Base-by-base conservation (phyloP, 2,888 invertebrate species). In the Chydorus sphaericus region DNA sequence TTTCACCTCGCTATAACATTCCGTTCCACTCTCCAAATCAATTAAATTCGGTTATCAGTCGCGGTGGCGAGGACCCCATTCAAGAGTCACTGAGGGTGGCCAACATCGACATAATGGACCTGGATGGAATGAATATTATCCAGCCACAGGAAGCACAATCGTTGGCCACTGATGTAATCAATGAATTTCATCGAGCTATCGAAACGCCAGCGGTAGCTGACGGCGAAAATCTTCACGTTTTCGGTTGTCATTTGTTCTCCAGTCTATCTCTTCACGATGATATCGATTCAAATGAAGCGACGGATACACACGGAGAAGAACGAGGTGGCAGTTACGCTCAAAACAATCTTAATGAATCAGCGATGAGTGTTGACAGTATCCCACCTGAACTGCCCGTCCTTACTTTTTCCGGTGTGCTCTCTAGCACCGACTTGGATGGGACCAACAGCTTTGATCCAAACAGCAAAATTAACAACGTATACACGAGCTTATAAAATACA, bases 91-190 rank as follows among this genome's bases (percentile, higher is more conserved):
- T 36, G 23, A 49, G 48, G 48, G 48, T 16, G 16, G 31, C 48
- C 20, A 69, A 65, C 59, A 61, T 67, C 30, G n/a, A n/a, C n/a
- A n/a, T n/a, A n/a, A 58, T 67, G 57, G 66, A 67, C 57, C 63
- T 69, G 61, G 69, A 69, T 58, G 66, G 61, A 60, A 67, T 49
- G 23, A 49, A 49, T 26, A 48, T 55, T n/a, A n/a, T n/a, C n/a
- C n/a, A 48, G 33, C 55, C 37, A 33, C 33, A 44, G 16, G 18
- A 39, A 23, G 48, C 37, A 14, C 55, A 48, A n/a, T n/a, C n/a
- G 33, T 49, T 49, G 36, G 48, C 49, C 3, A 38, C 20, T 11
- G n/a, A 38, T n/a, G 55, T 49, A 20, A 26, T 49, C 33, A 33
- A 48, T 26, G 55, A 55, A 16, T 26, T 55, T 4, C n/a, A n/a